Percentiles rank a stretch among this genome's conserved stretches.
These are phyloP conservation scores for Sitta europaea DNA, from an alignment of 2,113 vertebrate species.

Conservation along the genomic window DNA sequence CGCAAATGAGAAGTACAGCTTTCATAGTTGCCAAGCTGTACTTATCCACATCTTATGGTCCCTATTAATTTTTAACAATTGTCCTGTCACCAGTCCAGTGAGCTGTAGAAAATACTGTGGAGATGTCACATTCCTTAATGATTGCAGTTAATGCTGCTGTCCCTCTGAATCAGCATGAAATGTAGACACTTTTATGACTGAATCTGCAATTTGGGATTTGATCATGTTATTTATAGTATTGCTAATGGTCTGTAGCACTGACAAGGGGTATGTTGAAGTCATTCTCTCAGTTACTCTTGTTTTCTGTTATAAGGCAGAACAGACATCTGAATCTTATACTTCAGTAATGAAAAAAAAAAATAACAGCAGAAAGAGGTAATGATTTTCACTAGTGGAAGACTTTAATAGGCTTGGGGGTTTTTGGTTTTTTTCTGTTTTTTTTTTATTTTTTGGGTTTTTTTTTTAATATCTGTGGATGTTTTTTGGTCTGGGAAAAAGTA, in stretches of 20 bases:
- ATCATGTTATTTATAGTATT: slow-evolving; percentile 43
- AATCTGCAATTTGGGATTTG: slow-evolving; percentile 39
- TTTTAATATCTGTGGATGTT: not conserved
- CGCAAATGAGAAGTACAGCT: not conserved
- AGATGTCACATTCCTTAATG: slow-evolving; percentile 23
- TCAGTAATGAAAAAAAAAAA: not conserved
- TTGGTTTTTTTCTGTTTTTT: not conserved
- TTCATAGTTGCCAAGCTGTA: not conserved
- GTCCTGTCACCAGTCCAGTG: not conserved
- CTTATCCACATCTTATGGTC: not conserved
- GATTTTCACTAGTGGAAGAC: not conserved
- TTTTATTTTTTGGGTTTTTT: too few species aligned
- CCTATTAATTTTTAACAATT: slow-evolving; percentile 44
- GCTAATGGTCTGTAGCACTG: slow-evolving; percentile 22
- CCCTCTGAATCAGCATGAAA: slow-evolving; percentile 40
- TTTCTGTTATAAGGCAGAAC: not conserved
- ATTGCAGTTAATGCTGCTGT: slow-evolving; percentile 1
- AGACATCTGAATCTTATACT: not conserved
- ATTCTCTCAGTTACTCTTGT: not conserved
- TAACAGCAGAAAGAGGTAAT: not conserved
- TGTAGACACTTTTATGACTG: slow-evolving; percentile 22
- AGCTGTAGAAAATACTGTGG: slow-evolving; percentile 33
- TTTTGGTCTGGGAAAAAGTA: not conserved
- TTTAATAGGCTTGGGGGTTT: not conserved
- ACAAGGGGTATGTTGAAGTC: not conserved